A percentile compares a stretch with the other conserved stretches of the same genome.
phyloP scores from a whole-genome alignment of 2,888 invertebrate species.

The Catocala fraxini region DNA sequence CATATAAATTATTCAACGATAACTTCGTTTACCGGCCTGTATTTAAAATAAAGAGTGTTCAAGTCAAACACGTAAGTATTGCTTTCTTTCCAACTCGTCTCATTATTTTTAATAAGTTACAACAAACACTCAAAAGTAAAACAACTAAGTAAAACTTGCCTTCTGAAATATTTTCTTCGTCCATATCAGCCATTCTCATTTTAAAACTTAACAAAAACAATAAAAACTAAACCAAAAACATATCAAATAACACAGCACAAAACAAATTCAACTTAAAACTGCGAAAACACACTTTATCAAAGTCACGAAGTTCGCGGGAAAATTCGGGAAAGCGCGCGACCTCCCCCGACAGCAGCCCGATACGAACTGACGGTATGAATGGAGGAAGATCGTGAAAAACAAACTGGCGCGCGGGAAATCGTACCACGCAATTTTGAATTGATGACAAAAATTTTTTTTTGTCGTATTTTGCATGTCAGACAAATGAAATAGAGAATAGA shows the following conservation, averaged over 20 bases:
- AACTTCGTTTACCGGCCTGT: conserved; percentile 9
- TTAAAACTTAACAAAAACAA: conserved; percentile 52
- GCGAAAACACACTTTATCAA: conserved; percentile 36
- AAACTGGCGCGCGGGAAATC: conserved; percentile 48
- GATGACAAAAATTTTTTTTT: conserved; percentile 21
- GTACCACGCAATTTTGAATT: conserved; percentile 32
- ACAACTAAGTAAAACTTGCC: conserved; percentile 50
- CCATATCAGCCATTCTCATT: conserved; percentile 63
- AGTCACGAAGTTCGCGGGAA: conserved; percentile 53
- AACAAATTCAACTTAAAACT: conserved; percentile 35
- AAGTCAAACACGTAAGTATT: conserved; percentile 1
- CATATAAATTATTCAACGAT: conserved; percentile 30
- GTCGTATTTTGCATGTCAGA: conserved; percentile 13
- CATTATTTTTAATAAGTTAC: conserved; percentile 1
- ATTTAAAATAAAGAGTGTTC: neutral
- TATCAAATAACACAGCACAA: conserved; percentile 47
- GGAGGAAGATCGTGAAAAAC: conserved; percentile 42
- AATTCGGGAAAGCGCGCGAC: conserved; percentile 53
- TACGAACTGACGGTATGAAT: conserved; percentile 52
- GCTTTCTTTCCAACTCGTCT: neutral
- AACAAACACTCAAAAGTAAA: neutral
- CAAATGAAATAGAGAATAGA: neutral
- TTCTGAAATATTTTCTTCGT: conserved; percentile 70
- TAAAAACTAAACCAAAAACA: conserved; percentile 51
- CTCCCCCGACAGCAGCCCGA: conserved; percentile 43